Evolutionary conservation across 2,888 invertebrate species (phyloP), one percentile per base, ranked within the genome.

Genomic region (Drosophila kuntzei): DNA sequence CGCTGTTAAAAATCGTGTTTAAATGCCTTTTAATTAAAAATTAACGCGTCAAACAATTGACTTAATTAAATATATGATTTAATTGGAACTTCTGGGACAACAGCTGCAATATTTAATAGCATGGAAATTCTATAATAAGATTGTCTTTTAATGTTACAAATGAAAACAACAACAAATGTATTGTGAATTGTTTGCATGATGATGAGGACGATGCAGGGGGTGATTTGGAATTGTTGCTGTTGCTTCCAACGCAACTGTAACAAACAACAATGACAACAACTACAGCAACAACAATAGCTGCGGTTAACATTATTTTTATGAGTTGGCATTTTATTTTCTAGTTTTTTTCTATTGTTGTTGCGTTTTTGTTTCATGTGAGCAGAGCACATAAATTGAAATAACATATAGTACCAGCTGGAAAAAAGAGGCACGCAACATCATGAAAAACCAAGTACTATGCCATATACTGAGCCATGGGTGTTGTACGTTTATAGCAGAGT

Each of bases 261-360:
- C 81, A 60, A 64, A 49, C 75, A 81, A 84, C 71, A 84, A 80
- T 54, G 60, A 63, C 79, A 79, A 51, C 61, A 50, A 55, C 46
- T 4, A 4, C 47, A 11, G 9, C 51, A 39, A 25, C 49, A 54
- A 53, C 39, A 49, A 55, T 57, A 71, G 61, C 69, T 77, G 69
- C 43, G 82, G 71, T 61, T 76, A 85, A 69, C 71, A 74, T 71
- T 79, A 70, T 71, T 74, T 77, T 72, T 77, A 83, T 88, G 83
- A 88, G 74, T 75, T 74, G 68, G 77, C 89, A 82, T 69, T 85
- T 81, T 82, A 53, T 63, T 75, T 74, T 49, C 54, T 57, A 18
- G 51, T 29, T 50, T 43, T 29, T 53, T 43, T 61, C 36, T 39
- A 9, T 18, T 32, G 16, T 46, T 44, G 34, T 55, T 55, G 32